Evolutionary conservation across 37 sponge, comb jelly and placozoan species (phyloP), one percentile per base, ranked within the genome.

Genomic region (Chondrilla cf. caribensis): DNA sequence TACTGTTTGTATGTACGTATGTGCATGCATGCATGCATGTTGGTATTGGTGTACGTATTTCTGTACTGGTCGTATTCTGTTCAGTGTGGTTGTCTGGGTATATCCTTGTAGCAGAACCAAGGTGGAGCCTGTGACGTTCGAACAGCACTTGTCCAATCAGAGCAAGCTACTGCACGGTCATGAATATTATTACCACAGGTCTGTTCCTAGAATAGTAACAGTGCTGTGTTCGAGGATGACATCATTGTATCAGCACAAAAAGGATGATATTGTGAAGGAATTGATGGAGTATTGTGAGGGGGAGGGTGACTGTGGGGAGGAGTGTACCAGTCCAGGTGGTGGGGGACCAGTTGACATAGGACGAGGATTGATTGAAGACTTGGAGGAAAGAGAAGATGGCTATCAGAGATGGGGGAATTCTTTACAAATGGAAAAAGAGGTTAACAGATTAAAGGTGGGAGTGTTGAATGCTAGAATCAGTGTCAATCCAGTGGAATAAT

Each of bases 81-180:
- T n/a, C n/a, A n/a, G n/a, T n/a, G n/a, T n/a, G n/a, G n/a, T n/a
- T n/a, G n/a, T n/a, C n/a, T n/a, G n/a, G n/a, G n/a, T n/a, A n/a
- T n/a, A n/a, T n/a, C n/a, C 4, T 29, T 73, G 41, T 42, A 25
- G 44, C 25, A 73, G 76, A 18, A 19, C 15, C 8, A 58, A 47
- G 19, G 58, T 22, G 38, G 57, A 66, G 9, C 3, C 38, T 15
- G 60, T 77, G 66, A 64, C 81, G 14, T 62, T 89, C 0, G 78
- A 83, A 19, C 42, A 84, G 18, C 81, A 71, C 54, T 54, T 93
- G 33, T 42, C n/a, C 55, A 86, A 86, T 70, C 93, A 93, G 84
- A 32, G 76, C 1, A 54, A 66, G 19, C 38, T 93, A 5, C 84
- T 89, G n/a, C 93, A 93, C 41, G 93, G 93, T 36, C 41, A 76